Evolutionary conservation across 2,888 invertebrate species (phyloP).

Genomic region (Agriopis leucophaearia): DNA sequence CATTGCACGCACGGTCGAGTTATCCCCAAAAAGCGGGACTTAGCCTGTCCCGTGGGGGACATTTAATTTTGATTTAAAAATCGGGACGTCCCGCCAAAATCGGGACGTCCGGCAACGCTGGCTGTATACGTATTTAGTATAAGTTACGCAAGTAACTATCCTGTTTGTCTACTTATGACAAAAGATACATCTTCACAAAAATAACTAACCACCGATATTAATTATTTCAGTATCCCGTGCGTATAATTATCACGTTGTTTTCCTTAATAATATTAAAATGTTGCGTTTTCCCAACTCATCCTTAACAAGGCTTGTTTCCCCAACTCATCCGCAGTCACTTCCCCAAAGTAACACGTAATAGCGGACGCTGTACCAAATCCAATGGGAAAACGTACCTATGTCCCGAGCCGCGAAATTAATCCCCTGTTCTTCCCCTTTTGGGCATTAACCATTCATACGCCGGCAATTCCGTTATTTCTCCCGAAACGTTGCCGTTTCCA

Average conservation of each 20-base stretch:
- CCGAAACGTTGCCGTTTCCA: conserved; percentile 53
- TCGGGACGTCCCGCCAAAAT: too few relatives aligned
- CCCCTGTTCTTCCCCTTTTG: conserved; percentile 64
- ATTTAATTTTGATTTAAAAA: too few relatives aligned
- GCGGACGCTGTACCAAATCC: conserved; percentile 49
- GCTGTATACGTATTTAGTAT: too few relatives aligned
- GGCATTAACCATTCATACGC: conserved; percentile 80
- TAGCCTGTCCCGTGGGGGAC: too few relatives aligned
- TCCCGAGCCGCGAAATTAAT: conserved; percentile 70
- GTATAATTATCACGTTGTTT: background rate
- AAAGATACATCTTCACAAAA: too few relatives aligned
- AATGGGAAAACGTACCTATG: conserved; percentile 54
- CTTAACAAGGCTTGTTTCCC: background rate
- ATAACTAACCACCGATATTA: too few relatives aligned
- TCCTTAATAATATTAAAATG: background rate
- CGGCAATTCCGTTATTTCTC: conserved; percentile 74
- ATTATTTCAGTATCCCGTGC: background rate
- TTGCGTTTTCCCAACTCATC: background rate
- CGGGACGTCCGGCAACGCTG: too few relatives aligned
- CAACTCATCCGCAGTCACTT: conserved; percentile 23
- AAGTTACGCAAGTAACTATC: too few relatives aligned
- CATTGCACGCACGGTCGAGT: too few relatives aligned
- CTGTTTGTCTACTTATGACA: too few relatives aligned
- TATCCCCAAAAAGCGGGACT: too few relatives aligned
- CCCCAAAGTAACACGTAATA: conserved; percentile 41